phyloP scores from a whole-genome alignment of 2,888 invertebrate genomes.

The Lasioglossum marginatum region DNA sequence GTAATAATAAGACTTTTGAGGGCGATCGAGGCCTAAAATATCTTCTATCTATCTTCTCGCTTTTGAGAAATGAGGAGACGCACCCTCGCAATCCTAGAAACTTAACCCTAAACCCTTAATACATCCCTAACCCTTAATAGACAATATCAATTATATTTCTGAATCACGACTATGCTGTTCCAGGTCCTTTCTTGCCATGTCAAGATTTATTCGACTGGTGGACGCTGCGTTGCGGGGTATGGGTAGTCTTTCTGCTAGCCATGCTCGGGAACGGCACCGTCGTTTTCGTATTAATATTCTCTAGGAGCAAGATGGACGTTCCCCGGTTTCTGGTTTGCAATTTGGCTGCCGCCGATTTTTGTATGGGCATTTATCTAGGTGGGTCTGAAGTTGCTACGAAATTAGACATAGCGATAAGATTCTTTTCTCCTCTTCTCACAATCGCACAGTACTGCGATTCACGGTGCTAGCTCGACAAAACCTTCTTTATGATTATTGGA shows the following conservation, averaged over 20 bases:
- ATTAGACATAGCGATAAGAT: neutral
- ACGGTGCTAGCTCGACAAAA: too few relatives aligned
- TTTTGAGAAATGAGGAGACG: too few relatives aligned
- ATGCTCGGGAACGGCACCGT: conserved; percentile 98
- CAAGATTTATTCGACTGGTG: conserved; percentile 99
- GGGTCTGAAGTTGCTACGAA: conserved; percentile 56
- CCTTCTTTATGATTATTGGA: too few relatives aligned
- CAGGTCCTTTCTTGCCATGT: conserved; percentile 97
- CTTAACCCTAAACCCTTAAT: neutral
- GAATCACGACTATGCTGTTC: conserved; percentile 33
- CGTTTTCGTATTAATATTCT: conserved; percentile 96
- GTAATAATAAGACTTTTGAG: too few relatives aligned
- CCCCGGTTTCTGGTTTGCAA: conserved; percentile 98
- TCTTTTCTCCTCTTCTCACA: too few relatives aligned
- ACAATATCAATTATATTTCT: neutral
- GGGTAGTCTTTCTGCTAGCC: conserved; percentile 98
- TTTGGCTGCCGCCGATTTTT: conserved; percentile 98
- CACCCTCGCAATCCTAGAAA: too few relatives aligned
- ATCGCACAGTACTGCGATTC: too few relatives aligned
- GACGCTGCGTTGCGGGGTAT: conserved; percentile 98
- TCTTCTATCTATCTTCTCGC: too few relatives aligned
- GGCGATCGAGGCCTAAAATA: too few relatives aligned
- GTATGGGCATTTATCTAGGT: conserved; percentile 98
- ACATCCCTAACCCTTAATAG: neutral
- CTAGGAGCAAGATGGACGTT: conserved; percentile 97